phyloP scores from a whole-genome alignment of 2,113 vertebrate species.

The Alexandromys fortis region DNA sequence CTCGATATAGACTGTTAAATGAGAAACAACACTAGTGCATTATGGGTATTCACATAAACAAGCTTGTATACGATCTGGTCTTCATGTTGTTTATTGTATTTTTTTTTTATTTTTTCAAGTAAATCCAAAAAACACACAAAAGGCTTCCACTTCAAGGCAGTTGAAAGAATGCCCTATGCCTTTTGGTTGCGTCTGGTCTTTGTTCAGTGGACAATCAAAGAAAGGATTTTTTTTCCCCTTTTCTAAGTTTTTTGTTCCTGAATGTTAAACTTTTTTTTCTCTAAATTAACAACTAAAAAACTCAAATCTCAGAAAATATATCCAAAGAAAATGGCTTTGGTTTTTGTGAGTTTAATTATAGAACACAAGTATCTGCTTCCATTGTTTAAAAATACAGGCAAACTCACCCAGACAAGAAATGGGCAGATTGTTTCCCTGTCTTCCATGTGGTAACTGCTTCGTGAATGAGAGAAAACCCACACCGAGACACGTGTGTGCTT shows the following conservation, averaged over 20 bases:
- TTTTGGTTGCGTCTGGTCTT: slow-evolving; percentile 58
- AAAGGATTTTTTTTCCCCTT: not conserved
- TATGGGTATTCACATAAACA: slow-evolving; percentile 30
- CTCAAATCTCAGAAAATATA: slow-evolving; percentile 47
- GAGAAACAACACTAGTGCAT: not conserved
- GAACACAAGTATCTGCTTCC: not conserved
- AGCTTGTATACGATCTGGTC: not conserved
- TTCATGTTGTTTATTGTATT: not conserved
- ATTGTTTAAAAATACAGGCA: slow-evolving; percentile 16
- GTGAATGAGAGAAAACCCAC: not conserved
- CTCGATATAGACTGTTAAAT: slow-evolving; percentile 46
- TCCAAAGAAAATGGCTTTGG: not conserved
- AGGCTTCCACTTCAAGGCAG: slow-evolving; percentile 51
- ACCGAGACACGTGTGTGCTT: rapidly evolving
- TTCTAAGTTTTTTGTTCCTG: not conserved
- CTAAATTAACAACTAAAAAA: slow-evolving; percentile 50
- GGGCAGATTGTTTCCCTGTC: not conserved
- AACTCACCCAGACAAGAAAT: not conserved
- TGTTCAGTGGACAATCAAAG: slow-evolving; percentile 68
- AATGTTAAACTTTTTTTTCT: slow-evolving; percentile 33
- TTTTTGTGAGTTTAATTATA: not conserved
- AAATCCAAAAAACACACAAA: slow-evolving; percentile 62
- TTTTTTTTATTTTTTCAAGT: not conserved
- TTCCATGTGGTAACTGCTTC: not conserved
- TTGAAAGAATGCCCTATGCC: slow-evolving; percentile 37